Conservation (phyloP, 2,797 vertebrate species). For the Pangasius larnaudii region DNA sequence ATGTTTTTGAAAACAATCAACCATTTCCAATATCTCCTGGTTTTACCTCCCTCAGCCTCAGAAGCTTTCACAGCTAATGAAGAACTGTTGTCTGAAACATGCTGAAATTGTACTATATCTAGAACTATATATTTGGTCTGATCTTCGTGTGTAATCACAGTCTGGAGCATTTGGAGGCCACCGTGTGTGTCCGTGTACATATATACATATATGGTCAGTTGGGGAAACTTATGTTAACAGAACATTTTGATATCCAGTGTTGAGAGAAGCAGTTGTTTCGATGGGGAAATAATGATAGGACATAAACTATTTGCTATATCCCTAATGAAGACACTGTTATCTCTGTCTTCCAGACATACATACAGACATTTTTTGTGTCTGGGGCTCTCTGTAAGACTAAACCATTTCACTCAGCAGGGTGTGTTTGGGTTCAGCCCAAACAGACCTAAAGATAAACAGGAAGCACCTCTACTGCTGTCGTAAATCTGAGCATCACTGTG, state of each 20-base stretch:
- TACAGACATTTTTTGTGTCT: conserved; percentile 12
- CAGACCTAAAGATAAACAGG: conserved; percentile 59
- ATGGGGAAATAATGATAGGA: neutral
- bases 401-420: conserved; percentile 51
- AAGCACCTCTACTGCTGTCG: conserved; percentile 50
- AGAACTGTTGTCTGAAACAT: neutral
- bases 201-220: too few relatives aligned
- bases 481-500: conserved; percentile 55
- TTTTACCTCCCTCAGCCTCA: too few relatives aligned
- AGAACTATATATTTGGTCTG: too few relatives aligned
- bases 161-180: too few relatives aligned
- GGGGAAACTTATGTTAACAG: neutral
- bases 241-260: neutral
- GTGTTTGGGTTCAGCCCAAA: conserved; percentile 52
- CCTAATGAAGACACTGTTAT: conserved; percentile 22
- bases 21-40: too few relatives aligned
- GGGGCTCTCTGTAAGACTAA: conserved; percentile 48
- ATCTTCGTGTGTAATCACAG: too few relatives aligned
- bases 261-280: neutral
- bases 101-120: too few relatives aligned
- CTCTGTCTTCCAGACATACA: conserved; percentile 5
- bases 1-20: too few relatives aligned
- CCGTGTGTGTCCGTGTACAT: too few relatives aligned
- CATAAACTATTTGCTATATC: conserved; percentile 6
- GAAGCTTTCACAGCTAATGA: too few relatives aligned